Conservation (phyloP, 2,113 vertebrate species). For the Dromas ardeola region DNA sequence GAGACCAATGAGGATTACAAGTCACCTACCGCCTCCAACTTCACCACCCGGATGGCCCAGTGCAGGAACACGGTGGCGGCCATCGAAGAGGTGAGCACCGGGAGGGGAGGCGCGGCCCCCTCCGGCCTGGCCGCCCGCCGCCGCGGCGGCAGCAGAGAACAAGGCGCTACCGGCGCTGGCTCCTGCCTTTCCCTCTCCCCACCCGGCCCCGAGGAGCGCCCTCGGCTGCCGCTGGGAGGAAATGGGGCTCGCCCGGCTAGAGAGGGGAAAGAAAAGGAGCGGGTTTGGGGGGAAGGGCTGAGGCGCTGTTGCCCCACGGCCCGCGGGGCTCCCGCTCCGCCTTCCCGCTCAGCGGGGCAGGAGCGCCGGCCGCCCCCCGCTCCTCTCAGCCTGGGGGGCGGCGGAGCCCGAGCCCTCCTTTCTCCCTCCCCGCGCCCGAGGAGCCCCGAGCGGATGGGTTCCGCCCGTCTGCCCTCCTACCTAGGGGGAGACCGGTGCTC, state of each 20-base stretch:
- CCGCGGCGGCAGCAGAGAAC: not conserved
- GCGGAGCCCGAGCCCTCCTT: not conserved
- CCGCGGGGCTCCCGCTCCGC: not conserved
- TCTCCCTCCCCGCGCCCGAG: not conserved
- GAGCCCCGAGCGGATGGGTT: not conserved
- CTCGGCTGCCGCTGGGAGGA: conserved; percentile 26
- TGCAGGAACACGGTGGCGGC: conserved; percentile 89
- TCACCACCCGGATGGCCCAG: conserved; percentile 89
- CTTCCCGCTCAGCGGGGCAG: not conserved
- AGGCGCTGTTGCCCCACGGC: not conserved
- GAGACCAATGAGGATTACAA: conserved; percentile 96
- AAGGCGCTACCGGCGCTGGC: conserved; percentile 31
- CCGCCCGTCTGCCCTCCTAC: not conserved
- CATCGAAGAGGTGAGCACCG: conserved; percentile 88
- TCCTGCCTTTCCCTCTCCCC: not conserved
- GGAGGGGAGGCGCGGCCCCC: not conserved
- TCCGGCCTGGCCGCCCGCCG: conserved; percentile 15
- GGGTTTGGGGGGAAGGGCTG: not conserved
- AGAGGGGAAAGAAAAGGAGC: not conserved
- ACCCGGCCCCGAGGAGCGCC: not conserved
- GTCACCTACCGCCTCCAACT: conserved; percentile 93
- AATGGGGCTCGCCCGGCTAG: not conserved
- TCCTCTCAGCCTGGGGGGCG: not conserved
- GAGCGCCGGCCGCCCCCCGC: no score
- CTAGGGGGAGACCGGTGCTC: not conserved